phyloP scores from a whole-genome alignment of 1,140 invertebrate species.

The Zaprionus ornatus region DNA sequence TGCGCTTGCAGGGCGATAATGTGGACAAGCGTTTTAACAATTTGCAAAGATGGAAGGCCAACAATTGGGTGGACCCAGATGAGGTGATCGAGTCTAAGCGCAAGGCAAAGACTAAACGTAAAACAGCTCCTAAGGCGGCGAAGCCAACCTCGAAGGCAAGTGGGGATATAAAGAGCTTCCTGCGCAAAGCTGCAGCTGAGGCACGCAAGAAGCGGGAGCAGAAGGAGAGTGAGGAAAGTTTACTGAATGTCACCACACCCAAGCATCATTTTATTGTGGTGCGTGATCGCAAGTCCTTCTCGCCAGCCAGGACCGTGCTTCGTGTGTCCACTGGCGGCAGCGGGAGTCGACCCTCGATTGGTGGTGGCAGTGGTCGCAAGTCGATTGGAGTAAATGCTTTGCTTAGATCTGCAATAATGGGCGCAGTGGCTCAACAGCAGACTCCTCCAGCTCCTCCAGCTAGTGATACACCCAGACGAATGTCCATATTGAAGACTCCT shows the following conservation, averaged over 20 bases:
- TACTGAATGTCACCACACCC: background rate
- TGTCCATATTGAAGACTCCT: slow-evolving; percentile 75
- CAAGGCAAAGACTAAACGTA: slow-evolving; percentile 15
- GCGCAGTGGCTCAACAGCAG: slow-evolving; percentile 26
- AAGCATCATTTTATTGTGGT: slow-evolving; percentile 47
- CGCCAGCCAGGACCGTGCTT: slow-evolving; percentile 59
- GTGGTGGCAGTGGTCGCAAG: background rate
- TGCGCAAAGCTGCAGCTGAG: slow-evolving; percentile 63
- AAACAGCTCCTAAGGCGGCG: background rate
- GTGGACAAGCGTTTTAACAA: slow-evolving; percentile 85
- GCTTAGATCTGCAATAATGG: slow-evolving; percentile 55
- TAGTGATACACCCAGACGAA: slow-evolving; percentile 11
- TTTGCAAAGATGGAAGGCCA: slow-evolving; percentile 84
- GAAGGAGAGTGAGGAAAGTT: slow-evolving; percentile 1
- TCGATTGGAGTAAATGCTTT: slow-evolving; percentile 32
- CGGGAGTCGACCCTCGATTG: slow-evolving; percentile 2
- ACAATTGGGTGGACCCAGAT: slow-evolving; percentile 85
- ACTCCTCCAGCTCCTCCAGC: slow-evolving; percentile 26
- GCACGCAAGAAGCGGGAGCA: slow-evolving; percentile 43
- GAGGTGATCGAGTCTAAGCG: slow-evolving; percentile 14
- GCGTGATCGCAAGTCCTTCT: slow-evolving; percentile 61
- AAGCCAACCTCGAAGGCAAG: slow-evolving; percentile 52
- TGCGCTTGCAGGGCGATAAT: slow-evolving; percentile 87
- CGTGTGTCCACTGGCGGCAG: slow-evolving; percentile 45
- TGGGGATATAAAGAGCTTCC: slow-evolving; percentile 57